phyloP scores from a whole-genome alignment of 2,888 invertebrate genomes.

The Hymenopus coronatus region DNA sequence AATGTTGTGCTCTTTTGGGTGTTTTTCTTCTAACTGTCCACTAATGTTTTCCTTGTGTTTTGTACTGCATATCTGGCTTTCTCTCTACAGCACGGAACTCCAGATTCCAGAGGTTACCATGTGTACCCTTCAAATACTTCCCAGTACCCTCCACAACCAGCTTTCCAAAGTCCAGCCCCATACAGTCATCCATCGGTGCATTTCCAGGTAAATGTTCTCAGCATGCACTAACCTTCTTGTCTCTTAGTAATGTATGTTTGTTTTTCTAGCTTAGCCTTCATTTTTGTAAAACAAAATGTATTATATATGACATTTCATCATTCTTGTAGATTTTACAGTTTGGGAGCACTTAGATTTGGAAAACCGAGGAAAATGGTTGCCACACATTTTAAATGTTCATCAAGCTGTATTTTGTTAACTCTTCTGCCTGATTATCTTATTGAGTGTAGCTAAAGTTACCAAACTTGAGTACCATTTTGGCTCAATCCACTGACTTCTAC shows the following conservation, averaged over 20 bases:
- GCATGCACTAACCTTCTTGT: not conserved
- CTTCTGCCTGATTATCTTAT: too few species aligned
- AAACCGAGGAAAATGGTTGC: not conserved
- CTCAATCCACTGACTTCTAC: too few species aligned
- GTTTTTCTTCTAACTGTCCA: slow-evolving; percentile 8
- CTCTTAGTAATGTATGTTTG: not conserved
- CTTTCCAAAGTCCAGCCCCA: slow-evolving; percentile 56
- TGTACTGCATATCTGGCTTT: slow-evolving; percentile 4
- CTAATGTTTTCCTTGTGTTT: not conserved
- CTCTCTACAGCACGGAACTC: slow-evolving; percentile 60
- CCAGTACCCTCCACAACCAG: slow-evolving; percentile 60
- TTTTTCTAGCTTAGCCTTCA: not conserved
- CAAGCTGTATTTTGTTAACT: too few species aligned
- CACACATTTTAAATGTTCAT: too few species aligned
- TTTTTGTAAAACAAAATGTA: too few species aligned
- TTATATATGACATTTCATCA: too few species aligned
- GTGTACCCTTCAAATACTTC: slow-evolving; percentile 65
- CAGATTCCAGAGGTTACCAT: slow-evolving; percentile 58
- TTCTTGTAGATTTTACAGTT: not conserved
- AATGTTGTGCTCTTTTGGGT: not conserved
- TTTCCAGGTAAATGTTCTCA: slow-evolving; percentile 30
- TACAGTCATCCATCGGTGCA: slow-evolving; percentile 29
- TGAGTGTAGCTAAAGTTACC: too few species aligned
- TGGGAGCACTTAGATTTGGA: not conserved
- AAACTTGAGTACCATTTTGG: too few species aligned